Evolutionary conservation across 1,140 invertebrate species (phyloP), one percentile per base, ranked within the genome.

Genomic region (Pogonomyrmex californicus): DNA sequence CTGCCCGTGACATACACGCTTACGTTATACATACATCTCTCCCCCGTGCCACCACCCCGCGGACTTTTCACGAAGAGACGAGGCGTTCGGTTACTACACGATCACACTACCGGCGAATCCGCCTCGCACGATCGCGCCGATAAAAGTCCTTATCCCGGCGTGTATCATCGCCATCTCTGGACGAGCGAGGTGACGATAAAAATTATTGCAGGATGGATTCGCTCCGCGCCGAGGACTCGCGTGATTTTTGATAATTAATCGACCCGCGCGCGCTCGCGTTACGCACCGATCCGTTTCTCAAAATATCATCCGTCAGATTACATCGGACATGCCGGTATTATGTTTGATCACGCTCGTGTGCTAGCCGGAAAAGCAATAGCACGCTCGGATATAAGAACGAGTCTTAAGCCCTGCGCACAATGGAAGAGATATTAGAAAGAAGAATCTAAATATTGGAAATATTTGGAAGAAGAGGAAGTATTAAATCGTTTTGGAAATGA

Each of bases 1-100:
- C 90, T 88, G 87, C 66, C 78, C 91, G 86, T 91, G 91, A 92
- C 91, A 91, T 91, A 92, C 86, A 92, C 91, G 85, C 88, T 91
- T 87, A 73, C 86, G 88, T 90, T 88, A 77, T 90, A 86, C 91
- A 88, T 92, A 89, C 81, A 90, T 88, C 85, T 88, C 56, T 73
- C 36, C 75, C 60, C 86, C 38, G 66, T n/a, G 58, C 38, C 6
- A 30, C 76, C 77, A 47, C 63, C 23, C 36, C 58, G 73, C 4
- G 88, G 65, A 73, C 71, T 87, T 89, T 87, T 77, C 58, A 65
- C 65, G 65, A 6, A 14, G 44, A 51, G 66, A 49, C 33, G 79
- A 78, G 88, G 86, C 88, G 17, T 90, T 90, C 79, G 89, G 89
- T 90, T 90, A 90, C 89, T 82, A 68, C 51, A 77, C 81, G 77